Evolutionary conservation across 2,888 invertebrate genomes (phyloP).

Genomic region (Nysson spinosus): DNA sequence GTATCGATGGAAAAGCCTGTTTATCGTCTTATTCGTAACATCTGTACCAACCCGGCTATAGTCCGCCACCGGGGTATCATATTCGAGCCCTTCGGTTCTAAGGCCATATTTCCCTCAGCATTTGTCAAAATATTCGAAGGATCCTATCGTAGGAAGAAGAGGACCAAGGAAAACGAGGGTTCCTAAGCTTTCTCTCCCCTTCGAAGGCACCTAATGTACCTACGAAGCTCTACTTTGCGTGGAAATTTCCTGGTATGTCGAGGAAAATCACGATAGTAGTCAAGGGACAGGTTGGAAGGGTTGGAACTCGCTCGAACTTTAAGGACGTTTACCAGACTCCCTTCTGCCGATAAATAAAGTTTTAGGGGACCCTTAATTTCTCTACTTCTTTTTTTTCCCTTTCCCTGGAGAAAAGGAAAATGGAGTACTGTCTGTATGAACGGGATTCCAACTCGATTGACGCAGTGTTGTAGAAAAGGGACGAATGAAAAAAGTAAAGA

Average conservation of each 20-base stretch:
- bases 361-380: background rate
- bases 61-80: constrained; percentile 2
- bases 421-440: background rate
- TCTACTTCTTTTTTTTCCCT: background rate
- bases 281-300: background rate
- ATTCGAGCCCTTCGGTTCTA: constrained; percentile 1
- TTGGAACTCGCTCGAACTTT: background rate
- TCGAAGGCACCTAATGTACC: background rate
- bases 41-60: constrained; percentile 6
- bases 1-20: constrained; percentile 1
- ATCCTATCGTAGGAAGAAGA: background rate
- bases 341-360: background rate
- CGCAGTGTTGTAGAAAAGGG: background rate
- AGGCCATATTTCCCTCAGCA: constrained; percentile 6
- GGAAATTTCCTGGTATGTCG: constrained; percentile 13
- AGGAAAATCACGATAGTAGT: constrained; percentile 12
- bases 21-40: constrained; percentile 8
- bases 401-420: background rate
- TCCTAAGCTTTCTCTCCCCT: constrained; percentile 11
- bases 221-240: background rate
- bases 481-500: background rate
- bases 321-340: background rate
- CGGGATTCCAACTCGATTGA: background rate
- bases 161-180: constrained; percentile 2
- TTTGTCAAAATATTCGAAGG: constrained; percentile 12